A percentile compares a stretch with the other conserved stretches of the same genome.
Conservation (phyloP, 2,797 vertebrate species). For the Xiphorhynchus erythropygius region DNA sequence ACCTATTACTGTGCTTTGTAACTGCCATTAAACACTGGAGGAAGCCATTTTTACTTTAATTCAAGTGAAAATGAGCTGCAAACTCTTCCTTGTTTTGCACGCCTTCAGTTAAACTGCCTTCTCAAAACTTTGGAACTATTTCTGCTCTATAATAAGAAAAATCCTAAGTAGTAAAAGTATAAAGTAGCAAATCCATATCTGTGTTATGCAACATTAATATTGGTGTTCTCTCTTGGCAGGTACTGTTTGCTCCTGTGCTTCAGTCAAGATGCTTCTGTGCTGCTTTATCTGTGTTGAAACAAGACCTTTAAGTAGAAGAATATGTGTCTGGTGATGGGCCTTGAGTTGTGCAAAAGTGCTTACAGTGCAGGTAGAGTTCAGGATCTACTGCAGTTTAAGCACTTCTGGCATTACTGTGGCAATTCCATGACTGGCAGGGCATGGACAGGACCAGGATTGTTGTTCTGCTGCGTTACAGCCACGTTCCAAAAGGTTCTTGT, state of each 20-base stretch:
- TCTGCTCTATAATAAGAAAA: not conserved
- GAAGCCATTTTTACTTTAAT: not conserved
- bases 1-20: not conserved
- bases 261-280: not conserved
- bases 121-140: not conserved
- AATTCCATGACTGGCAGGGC: not conserved
- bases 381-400: conserved; percentile 81
- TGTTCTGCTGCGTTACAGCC: not conserved
- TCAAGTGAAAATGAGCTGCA: not conserved
- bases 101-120: not conserved
- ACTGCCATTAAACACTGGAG: not conserved
- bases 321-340: conserved; percentile 43
- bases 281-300: not conserved
- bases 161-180: not conserved
- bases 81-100: not conserved
- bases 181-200: not conserved
- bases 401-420: conserved; percentile 81
- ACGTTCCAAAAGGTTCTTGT: conserved; percentile 73
- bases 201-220: not conserved
- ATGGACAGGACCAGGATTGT: not conserved
- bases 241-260: not conserved
- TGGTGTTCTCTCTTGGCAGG: conserved; percentile 19
- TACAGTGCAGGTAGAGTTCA: conserved; percentile 85
- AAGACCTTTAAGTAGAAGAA: not conserved
- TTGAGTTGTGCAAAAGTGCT: conserved; percentile 84